Evolutionary conservation across 2,113 vertebrate species (phyloP).

Genomic region (Elachura formosa): DNA sequence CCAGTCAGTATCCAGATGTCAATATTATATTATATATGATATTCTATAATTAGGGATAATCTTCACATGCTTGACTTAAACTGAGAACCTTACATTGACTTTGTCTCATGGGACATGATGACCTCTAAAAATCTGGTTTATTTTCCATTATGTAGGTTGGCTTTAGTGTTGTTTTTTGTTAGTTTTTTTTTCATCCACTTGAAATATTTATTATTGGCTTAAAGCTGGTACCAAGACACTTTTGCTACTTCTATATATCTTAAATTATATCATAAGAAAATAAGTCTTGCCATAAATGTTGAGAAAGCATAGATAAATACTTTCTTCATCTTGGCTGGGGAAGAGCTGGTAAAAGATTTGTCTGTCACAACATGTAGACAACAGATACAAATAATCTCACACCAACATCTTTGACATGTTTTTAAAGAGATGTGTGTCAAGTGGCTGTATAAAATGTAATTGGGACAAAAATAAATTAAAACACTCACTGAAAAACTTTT

Average conservation of each 20-base stretch:
- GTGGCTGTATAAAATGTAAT: background rate
- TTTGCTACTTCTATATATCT: background rate
- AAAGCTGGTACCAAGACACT: background rate
- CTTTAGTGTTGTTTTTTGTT: background rate
- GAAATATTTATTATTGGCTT: background rate
- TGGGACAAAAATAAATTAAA: background rate
- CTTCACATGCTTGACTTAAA: background rate
- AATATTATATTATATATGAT: background rate
- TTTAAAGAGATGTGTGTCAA: background rate
- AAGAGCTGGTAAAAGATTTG: background rate
- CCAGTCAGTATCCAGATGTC: background rate
- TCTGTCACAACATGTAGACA: background rate
- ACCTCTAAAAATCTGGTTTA: background rate
- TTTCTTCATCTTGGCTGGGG: background rate
- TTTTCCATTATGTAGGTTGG: background rate
- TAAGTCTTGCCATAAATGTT: background rate
- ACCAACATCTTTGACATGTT: background rate
- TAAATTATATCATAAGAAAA: background rate
- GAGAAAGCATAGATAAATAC: background rate
- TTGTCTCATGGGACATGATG: background rate
- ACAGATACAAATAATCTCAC: background rate
- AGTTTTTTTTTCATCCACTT: background rate
- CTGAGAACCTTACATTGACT: background rate
- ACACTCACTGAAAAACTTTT: background rate
- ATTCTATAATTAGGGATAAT: background rate